Conservation (phyloP, 2,113 vertebrate species). For the Spheniscus mendiculus region DNA sequence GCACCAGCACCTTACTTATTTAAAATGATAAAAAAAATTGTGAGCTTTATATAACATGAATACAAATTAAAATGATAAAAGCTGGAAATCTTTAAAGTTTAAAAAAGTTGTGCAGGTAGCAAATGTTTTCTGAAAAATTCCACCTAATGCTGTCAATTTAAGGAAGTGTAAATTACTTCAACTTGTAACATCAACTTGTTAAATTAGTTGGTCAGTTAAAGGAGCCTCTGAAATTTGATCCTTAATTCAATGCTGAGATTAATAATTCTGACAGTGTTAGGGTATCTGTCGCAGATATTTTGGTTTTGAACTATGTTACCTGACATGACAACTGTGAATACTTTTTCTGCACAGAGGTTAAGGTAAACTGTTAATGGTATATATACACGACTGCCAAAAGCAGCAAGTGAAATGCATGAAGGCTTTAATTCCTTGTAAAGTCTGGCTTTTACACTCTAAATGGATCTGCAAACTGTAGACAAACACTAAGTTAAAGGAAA, state of each 20-base stretch:
- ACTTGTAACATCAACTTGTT: conserved; percentile 32
- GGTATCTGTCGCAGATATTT: not conserved
- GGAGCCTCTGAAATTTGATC: not conserved
- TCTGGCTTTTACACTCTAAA: not conserved
- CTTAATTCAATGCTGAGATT: conserved; percentile 51
- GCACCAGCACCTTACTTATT: not conserved
- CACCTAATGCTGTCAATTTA: conserved; percentile 1
- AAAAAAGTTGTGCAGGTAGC: not conserved
- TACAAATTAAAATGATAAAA: conserved; percentile 31
- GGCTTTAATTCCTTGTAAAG: not conserved
- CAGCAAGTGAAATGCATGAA: not conserved
- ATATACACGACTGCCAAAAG: not conserved
- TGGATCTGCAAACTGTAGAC: not conserved
- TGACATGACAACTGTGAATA: not conserved
- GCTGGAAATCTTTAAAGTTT: not conserved
- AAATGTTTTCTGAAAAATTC: conserved; percentile 12
- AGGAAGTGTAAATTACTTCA: conserved; percentile 55
- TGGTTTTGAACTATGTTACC: conserved; percentile 5
- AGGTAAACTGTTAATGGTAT: not conserved
- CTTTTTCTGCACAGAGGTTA: not conserved
- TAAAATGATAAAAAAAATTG: not conserved
- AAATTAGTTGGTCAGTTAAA: conserved; percentile 45
- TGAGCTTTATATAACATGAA: not conserved
- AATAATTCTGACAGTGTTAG: not conserved
- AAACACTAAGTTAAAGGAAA: not conserved